Evolutionary conservation across 2,797 vertebrate genomes (phyloP), one percentile per base, ranked within the genome.

Genomic region (Hylomyscus alleni): DNA sequence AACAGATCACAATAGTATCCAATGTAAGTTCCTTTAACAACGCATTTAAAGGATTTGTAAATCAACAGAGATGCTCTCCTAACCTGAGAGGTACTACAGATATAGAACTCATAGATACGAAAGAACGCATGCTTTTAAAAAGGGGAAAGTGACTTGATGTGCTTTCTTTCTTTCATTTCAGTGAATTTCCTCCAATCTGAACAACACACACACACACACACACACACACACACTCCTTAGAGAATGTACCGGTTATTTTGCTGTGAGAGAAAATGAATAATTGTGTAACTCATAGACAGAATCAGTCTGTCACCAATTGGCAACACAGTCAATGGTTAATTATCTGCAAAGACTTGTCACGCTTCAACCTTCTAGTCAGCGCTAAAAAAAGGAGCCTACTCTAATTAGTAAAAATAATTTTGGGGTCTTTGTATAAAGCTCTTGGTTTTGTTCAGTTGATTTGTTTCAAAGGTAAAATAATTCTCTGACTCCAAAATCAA

Each of bases 391-490:
- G n/a, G 13, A 91, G 83, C 58, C 88, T 95, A 91, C 80, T 89
- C 90, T 93, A 96, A 95, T 93, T 94, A 96, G 90, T 82, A 92
- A 98, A 96, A 96, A 96, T 96, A 84, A 95, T 97, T 96, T 93
- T 90, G 81, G 67, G 96, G 72, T 89, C 83, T 96, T 94, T 92
- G n/a, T 76, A 52, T 37, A 89, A 90, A 93, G 67, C 82, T 84
- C 84, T 81, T 87, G 37, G 40, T 96, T 93, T 97, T 75, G 29
- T 69, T 95, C 80, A n/a, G 13, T 19, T 29, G 14, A 34, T 75
- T 62, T 67, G 22, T 91, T 90, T 93, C 78, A 80, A 77, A 44
- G 90, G 67, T 91, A 84, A 78, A n/a, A 67, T 83, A 87, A 80
- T 90, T 91, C 56, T 58, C 82, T 89, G 76, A 44, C 52, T 90